Evolutionary conservation across 2,113 vertebrate genomes (phyloP), one percentile per base, ranked within the genome.

Genomic region (Tychaedon coryphoeus): DNA sequence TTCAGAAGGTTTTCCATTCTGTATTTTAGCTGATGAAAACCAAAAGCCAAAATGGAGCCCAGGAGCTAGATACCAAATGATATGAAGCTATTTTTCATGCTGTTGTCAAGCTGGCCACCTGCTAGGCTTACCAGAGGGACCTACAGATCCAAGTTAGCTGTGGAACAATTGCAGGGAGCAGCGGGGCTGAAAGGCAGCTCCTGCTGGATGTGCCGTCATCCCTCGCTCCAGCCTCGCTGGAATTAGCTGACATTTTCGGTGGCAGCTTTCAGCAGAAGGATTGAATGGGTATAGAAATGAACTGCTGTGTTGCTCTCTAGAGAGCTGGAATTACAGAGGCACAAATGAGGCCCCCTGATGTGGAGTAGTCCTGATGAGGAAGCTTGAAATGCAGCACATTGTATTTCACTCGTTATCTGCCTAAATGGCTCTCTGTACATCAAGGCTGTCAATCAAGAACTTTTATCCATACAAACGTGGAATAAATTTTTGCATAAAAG

Each of bases 201-300:
- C 69, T 84, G 85, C 78, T 91, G 72, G 69, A 78, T 78, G 51
- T 64, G 76, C 42, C 86, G 48, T 71, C 80, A 75, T 61, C 43
- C 75, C 72, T 81, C 58, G 25, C 43, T 64, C 28, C 51, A 62
- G 11, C 42, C 61, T 53, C 34, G 12, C 34, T 17, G 57, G 34
- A 67, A 91, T 75, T 81, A 92, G 60, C 67, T 78, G 89, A 84
- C 86, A 87, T 74, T 92, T 90, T 45, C 89, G 61, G 50, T 42
- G 80, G 83, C 65, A 91, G 91, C 76, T 93, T 92, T 95, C 71
- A 91, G 86, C 57, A 83, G 69, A 43, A 86, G 51, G 51, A 64
- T 57, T 93, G 91, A 95, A 89, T 92, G 45, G 88, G 38, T 67
- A 42, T 12, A 93, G 73, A 91, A 95, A 66, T 72, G 86, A 95